Evolutionary conservation across 1,140 invertebrate species (phyloP).

Genomic region (Mesaphorura yosii): DNA sequence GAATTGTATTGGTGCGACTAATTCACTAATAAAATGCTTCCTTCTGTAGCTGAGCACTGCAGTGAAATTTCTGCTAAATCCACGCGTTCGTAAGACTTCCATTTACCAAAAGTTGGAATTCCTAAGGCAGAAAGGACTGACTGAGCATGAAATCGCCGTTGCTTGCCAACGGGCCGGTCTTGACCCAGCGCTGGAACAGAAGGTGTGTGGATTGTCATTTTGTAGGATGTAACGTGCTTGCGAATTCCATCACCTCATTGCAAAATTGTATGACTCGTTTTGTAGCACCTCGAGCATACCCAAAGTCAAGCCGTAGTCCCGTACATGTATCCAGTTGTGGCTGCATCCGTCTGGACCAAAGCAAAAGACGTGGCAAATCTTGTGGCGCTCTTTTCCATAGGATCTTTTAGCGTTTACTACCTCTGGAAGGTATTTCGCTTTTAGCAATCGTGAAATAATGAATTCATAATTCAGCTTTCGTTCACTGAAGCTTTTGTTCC

Average conservation of each 20-base stretch:
- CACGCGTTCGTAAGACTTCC: constrained; percentile 60
- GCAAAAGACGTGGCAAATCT: constrained; percentile 30
- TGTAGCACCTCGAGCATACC: too few relatives aligned
- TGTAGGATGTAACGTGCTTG: too few relatives aligned
- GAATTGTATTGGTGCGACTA: neutral
- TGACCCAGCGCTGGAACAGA: too few relatives aligned
- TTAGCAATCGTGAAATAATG: neutral
- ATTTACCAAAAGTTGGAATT: constrained; percentile 64
- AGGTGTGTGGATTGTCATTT: too few relatives aligned
- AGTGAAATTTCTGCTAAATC: constrained; percentile 72
- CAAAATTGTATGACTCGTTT: too few relatives aligned
- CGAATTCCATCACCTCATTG: too few relatives aligned
- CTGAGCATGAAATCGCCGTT: constrained; percentile 59
- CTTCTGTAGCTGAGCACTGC: constrained; percentile 61
- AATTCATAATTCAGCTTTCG: neutral
- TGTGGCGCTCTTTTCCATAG: constrained; percentile 28
- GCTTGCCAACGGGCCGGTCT: constrained; percentile 52
- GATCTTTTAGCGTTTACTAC: constrained; percentile 27
- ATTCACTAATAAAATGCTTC: constrained; percentile 14
- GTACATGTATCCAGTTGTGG: too few relatives aligned
- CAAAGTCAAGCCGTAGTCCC: too few relatives aligned
- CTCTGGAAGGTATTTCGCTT: constrained; percentile 26
- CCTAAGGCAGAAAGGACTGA: constrained; percentile 64
- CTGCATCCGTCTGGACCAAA: constrained; percentile 28
- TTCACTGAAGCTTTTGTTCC: neutral